A percentile compares a stretch with the other conserved stretches of the same genome.
These are phyloP conservation scores for Lampris megalopsis DNA, from an alignment of 2,113 vertebrate genomes.

Conservation along the genomic window DNA sequence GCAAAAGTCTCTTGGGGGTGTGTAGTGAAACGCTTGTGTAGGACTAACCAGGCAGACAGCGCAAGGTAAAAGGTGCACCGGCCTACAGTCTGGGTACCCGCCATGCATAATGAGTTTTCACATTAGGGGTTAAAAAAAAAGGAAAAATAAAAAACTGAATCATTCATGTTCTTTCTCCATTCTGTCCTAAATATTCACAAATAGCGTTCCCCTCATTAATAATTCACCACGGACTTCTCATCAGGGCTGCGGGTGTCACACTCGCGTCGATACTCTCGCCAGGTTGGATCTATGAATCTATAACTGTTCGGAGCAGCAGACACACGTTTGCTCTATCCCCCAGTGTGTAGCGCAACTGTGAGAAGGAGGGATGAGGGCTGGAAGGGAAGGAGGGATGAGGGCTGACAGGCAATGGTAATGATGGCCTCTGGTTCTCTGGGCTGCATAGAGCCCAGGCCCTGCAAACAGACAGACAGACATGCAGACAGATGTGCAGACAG, in stretches of 20 bases:
- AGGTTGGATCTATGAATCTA: neutral
- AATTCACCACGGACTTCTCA: slow-evolving; percentile 33
- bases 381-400: neutral
- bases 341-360: neutral
- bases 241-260: neutral
- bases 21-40: slow-evolving; percentile 43
- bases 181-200: slow-evolving; percentile 22
- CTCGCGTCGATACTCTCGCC: slow-evolving; percentile 8
- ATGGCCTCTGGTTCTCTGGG: slow-evolving; percentile 28
- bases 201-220: slow-evolving; percentile 14
- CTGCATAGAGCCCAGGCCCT: neutral
- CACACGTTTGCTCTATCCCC: neutral
- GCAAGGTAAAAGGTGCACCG: slow-evolving; percentile 21
- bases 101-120: slow-evolving; percentile 31
- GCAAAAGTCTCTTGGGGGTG: slow-evolving; percentile 4
- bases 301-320: neutral
- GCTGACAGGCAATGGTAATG: slow-evolving; percentile 13
- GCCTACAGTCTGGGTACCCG: slow-evolving; percentile 8
- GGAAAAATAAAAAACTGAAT: neutral
- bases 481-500: neutral
- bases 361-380: neutral
- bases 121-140: neutral
- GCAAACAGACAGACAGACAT: neutral
- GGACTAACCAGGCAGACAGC: slow-evolving; percentile 26
- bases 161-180: neutral